Conservation (phyloP, 2,888 invertebrate genomes). For the Plutella xylostella region DNA sequence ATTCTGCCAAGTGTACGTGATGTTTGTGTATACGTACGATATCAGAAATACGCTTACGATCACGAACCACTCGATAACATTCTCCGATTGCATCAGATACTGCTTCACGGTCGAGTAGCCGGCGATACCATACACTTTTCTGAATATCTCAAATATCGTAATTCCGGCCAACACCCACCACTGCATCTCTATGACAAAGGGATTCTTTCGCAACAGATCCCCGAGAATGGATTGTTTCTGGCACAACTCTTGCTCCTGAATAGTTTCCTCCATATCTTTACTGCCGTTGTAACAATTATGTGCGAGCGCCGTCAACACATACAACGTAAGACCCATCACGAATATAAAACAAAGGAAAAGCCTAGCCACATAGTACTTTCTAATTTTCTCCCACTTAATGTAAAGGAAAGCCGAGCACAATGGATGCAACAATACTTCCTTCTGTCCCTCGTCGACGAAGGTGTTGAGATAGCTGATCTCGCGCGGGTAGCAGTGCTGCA, state of each 20-base stretch:
- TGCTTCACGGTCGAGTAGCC: slow-evolving; percentile 85
- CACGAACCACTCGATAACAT: slow-evolving; percentile 90
- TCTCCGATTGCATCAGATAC: slow-evolving; percentile 86
- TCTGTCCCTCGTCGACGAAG: slow-evolving; percentile 90
- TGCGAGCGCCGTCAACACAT: slow-evolving; percentile 84
- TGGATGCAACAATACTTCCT: slow-evolving; percentile 87
- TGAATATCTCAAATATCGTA: slow-evolving; percentile 81
- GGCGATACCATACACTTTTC: slow-evolving; percentile 85
- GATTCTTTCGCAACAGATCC: slow-evolving; percentile 79
- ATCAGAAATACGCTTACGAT: slow-evolving; percentile 86
- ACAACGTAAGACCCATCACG: slow-evolving; percentile 82
- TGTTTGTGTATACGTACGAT: slow-evolving; percentile 83
- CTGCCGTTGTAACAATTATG: slow-evolving; percentile 89
- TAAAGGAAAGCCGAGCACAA: slow-evolving; percentile 89
- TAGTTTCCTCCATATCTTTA: slow-evolving; percentile 78
- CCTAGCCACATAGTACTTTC: slow-evolving; percentile 87
- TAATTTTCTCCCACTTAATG: slow-evolving; percentile 91
- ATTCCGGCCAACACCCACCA: slow-evolving; percentile 86
- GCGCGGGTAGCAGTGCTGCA: slow-evolving; percentile 85
- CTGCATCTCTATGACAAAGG: slow-evolving; percentile 82
- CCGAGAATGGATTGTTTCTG: slow-evolving; percentile 83
- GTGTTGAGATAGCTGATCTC: slow-evolving; percentile 90
- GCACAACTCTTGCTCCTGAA: slow-evolving; percentile 79
- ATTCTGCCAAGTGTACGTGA: slow-evolving; percentile 84
- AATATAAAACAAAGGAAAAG: slow-evolving; percentile 83